Evolutionary conservation across 1,140 invertebrate genomes (phyloP).

Genomic region (Drosophila orosa): DNA sequence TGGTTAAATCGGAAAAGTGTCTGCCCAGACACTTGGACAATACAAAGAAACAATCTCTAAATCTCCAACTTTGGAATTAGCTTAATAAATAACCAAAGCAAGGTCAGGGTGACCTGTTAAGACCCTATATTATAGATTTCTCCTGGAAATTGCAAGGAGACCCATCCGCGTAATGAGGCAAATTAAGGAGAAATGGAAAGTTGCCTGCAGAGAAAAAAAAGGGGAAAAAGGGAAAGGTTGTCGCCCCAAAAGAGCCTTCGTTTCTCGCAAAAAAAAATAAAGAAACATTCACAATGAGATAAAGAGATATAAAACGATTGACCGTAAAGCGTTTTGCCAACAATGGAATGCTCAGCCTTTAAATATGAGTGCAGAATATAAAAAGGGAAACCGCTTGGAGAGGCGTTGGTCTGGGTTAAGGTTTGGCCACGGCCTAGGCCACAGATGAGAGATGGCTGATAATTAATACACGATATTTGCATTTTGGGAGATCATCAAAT

Average conservation of each 20-base stretch:
- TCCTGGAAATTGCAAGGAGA: not conserved
- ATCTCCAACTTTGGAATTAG: not conserved
- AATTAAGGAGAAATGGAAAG: conserved; percentile 42
- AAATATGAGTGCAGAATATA: conserved; percentile 62
- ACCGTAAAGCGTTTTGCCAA: conserved; percentile 55
- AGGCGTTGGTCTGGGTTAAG: conserved; percentile 58
- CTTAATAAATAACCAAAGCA: conserved; percentile 2
- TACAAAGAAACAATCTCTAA: conserved; percentile 4
- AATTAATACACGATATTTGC: conserved; percentile 78
- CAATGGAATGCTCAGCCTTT: conserved; percentile 50
- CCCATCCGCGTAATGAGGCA: not conserved
- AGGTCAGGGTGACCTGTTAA: conserved; percentile 25
- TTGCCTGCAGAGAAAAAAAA: conserved; percentile 10
- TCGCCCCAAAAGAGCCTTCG: conserved; percentile 37
- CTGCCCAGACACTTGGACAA: not conserved
- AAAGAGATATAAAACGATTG: conserved; percentile 62
- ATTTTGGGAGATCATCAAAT: conserved; percentile 74
- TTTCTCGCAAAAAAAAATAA: conserved; percentile 12
- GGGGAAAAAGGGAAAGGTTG: conserved; percentile 51
- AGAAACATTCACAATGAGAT: conserved; percentile 43
- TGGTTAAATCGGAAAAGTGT: conserved; percentile 4
- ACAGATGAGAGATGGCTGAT: conserved; percentile 35
- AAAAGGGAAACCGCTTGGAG: conserved; percentile 50
- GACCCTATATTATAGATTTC: not conserved
- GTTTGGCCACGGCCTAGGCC: conserved; percentile 51